Conservation (phyloP, 2,113 vertebrate genomes). For the Setophaga coronata region DNA sequence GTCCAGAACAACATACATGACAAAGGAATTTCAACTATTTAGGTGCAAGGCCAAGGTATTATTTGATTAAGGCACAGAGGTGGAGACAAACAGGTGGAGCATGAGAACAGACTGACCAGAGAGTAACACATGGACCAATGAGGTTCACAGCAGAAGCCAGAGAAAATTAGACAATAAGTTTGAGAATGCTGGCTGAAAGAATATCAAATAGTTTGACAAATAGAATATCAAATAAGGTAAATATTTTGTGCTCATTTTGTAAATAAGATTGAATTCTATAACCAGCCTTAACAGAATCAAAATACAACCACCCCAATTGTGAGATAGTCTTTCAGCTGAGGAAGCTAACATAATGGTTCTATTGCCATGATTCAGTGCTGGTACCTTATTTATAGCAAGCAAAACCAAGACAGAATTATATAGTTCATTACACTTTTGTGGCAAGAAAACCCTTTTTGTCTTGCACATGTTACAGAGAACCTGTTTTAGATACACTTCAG, state of each 20-base stretch:
- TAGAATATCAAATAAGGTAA: neutral
- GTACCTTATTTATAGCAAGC: conserved; percentile 5
- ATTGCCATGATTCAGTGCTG: neutral
- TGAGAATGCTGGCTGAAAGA: neutral
- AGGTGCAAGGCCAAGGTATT: conserved; percentile 5
- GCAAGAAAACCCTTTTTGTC: neutral
- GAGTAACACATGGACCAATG: neutral
- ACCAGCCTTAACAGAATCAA: neutral
- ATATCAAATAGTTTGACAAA: neutral
- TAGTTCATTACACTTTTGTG: neutral
- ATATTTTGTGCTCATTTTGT: neutral
- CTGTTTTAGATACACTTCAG: conserved; percentile 33
- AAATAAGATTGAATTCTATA: neutral
- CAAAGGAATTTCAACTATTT: conserved; percentile 34
- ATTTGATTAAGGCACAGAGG: conserved; percentile 6
- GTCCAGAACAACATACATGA: neutral
- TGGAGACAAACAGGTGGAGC: neutral
- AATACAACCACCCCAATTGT: neutral
- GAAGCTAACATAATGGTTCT: neutral
- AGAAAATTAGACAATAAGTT: neutral
- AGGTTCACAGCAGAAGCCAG: neutral
- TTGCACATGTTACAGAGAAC: conserved; percentile 26
- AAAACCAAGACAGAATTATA: neutral
- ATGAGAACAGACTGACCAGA: neutral
- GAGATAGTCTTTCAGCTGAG: neutral